Evolutionary conservation across 1,140 invertebrate genomes (phyloP).

Genomic region (Drosophila grimshawi): DNA sequence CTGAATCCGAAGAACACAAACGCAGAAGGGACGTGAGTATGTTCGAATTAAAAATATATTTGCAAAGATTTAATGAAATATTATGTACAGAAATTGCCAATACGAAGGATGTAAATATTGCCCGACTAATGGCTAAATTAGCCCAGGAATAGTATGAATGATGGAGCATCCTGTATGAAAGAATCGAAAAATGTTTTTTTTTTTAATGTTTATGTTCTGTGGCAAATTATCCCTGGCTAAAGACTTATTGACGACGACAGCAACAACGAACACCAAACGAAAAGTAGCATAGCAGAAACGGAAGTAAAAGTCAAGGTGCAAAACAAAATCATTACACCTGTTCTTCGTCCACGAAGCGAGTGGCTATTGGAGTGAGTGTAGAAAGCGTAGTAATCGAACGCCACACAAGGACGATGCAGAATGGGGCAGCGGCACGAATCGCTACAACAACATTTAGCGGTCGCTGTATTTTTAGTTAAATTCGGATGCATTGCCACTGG

Average conservation of each 20-base stretch:
- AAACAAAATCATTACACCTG: constrained; percentile 80
- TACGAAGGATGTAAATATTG: constrained; percentile 7
- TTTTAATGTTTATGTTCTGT: neutral
- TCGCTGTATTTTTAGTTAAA: constrained; percentile 47
- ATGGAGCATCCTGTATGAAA: constrained; percentile 54
- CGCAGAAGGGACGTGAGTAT: constrained; percentile 43
- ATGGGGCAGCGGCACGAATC: constrained; percentile 27
- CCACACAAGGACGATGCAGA: constrained; percentile 4
- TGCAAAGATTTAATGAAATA: neutral
- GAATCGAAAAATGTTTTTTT: neutral
- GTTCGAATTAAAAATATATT: neutral
- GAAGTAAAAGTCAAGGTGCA: constrained; percentile 81
- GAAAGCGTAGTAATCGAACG: constrained; percentile 73
- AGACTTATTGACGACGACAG: constrained; percentile 56
- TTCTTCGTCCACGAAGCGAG: constrained; percentile 47
- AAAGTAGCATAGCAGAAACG: constrained; percentile 51
- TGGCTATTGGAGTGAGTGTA: constrained; percentile 60
- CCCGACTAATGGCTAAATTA: constrained; percentile 11
- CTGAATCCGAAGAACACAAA: constrained; percentile 41
- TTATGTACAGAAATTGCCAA: constrained; percentile 24
- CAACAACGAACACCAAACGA: constrained; percentile 5
- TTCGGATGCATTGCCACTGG: constrained; percentile 18
- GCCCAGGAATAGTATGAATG: neutral
- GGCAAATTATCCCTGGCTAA: constrained; percentile 56
- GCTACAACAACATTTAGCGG: constrained; percentile 54